Evolutionary conservation across 2,797 vertebrate species (phyloP).

Genomic region (Acipenser oxyrinchus): DNA sequence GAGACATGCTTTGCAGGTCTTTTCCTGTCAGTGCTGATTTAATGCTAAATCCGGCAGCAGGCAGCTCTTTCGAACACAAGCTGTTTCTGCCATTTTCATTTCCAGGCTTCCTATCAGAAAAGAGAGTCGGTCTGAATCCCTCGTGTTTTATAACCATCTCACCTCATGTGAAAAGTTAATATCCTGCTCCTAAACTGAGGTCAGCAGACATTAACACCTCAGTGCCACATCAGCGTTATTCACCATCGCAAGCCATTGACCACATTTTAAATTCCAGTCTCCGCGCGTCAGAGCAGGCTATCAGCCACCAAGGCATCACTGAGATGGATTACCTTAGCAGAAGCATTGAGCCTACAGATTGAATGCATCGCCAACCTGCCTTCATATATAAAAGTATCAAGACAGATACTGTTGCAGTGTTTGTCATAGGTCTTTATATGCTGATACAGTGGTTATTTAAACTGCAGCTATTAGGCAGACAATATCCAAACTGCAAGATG

Average conservation of each 20-base stretch:
- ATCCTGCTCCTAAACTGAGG: not conserved
- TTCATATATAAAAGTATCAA: too few relatives aligned
- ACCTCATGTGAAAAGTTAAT: conserved; percentile 10
- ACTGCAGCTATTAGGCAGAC: too few relatives aligned
- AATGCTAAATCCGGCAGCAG: conserved; percentile 33
- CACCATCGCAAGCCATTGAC: conserved; percentile 10
- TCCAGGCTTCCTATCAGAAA: conserved; percentile 29
- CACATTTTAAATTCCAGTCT: conserved; percentile 20
- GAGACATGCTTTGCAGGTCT: conserved; percentile 20
- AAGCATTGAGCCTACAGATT: too few relatives aligned
- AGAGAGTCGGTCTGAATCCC: conserved; percentile 39
- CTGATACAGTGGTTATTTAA: too few relatives aligned
- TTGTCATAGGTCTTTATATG: too few relatives aligned
- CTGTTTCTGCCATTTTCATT: conserved; percentile 64
- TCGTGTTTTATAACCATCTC: conserved; percentile 25
- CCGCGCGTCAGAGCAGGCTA: not conserved
- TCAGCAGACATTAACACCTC: not conserved
- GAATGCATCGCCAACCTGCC: too few relatives aligned
- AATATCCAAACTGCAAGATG: too few relatives aligned
- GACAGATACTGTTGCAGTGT: too few relatives aligned
- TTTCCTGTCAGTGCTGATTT: conserved; percentile 53
- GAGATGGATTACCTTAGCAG: too few relatives aligned
- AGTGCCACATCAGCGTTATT: too few relatives aligned
- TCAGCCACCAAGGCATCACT: too few relatives aligned
- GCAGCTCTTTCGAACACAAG: conserved; percentile 47